phyloP scores from a whole-genome alignment of 2,888 invertebrate genomes.

The Campoplex nolae region DNA sequence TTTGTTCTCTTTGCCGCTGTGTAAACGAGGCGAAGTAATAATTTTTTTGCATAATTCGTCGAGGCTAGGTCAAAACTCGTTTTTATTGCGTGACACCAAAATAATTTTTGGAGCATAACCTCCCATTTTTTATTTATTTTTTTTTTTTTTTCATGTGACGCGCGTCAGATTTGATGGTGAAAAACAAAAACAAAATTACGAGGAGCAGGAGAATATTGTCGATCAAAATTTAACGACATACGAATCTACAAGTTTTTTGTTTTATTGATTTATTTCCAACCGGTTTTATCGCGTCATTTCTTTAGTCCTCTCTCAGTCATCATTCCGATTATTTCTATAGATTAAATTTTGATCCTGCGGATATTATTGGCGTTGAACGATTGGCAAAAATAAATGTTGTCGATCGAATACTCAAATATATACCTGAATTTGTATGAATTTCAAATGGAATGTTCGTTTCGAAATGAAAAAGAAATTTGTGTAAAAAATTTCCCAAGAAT shows the following conservation, averaged over 20 bases:
- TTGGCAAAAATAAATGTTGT: no score
- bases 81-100: conserved; percentile 7
- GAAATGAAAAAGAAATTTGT: neutral
- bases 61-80: conserved; percentile 27
- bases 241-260: neutral
- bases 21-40: neutral
- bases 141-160: neutral
- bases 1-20: neutral
- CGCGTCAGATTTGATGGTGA: no score
- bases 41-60: conserved; percentile 2
- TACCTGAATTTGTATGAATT: neutral
- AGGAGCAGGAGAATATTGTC: neutral
- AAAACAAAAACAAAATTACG: neutral
- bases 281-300: neutral
- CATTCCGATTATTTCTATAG: neutral
- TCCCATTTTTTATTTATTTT: neutral
- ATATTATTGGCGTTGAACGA: no score
- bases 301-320: neutral
- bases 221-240: neutral
- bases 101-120: conserved; percentile 39
- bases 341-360: no score
- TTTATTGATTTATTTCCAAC: neutral
- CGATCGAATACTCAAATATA: no score
- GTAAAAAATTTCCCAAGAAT: neutral
- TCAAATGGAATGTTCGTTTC: neutral